phyloP scores from a whole-genome alignment of 2,113 vertebrate genomes.

The Naja naja region DNA sequence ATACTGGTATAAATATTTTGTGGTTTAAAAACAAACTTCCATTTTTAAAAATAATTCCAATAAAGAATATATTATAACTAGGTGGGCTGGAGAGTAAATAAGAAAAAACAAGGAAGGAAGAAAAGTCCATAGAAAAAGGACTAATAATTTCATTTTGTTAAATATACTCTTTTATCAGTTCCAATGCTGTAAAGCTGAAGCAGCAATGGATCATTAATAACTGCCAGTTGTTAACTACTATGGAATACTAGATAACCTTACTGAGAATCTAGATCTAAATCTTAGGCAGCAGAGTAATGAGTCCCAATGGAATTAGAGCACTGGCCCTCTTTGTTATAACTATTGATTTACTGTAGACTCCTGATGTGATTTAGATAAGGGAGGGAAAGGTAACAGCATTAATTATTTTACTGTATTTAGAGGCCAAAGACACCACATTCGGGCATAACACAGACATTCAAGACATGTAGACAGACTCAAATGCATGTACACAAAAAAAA shows the following conservation, averaged over 20 bases:
- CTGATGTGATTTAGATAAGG: constrained; percentile 81
- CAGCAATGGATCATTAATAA: constrained; percentile 60
- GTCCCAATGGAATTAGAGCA: constrained; percentile 72
- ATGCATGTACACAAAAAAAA: constrained; percentile 38
- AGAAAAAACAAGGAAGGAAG: fast-evolving
- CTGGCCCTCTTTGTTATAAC: constrained; percentile 71
- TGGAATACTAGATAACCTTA: constrained; percentile 70
- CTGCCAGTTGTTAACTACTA: constrained; percentile 73
- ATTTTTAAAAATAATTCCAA: constrained; percentile 65
- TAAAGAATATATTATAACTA: constrained; percentile 45
- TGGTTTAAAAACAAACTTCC: constrained; percentile 57
- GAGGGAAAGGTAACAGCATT: constrained; percentile 81
- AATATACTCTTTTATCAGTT: constrained; percentile 29
- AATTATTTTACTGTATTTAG: constrained; percentile 79
- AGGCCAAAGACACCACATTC: constrained; percentile 72
- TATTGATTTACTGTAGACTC: constrained; percentile 72
- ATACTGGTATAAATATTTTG: constrained; percentile 68
- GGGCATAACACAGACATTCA: constrained; percentile 57
- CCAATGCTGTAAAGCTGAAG: constrained; percentile 42
- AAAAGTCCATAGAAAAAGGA: background rate
- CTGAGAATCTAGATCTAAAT: constrained; percentile 63
- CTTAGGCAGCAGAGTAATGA: constrained; percentile 73
- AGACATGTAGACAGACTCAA: background rate
- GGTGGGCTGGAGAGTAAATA: constrained; percentile 7
- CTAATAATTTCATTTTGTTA: constrained; percentile 37